Evolutionary conservation across 2,113 vertebrate species (phyloP).

Genomic region (Anguilla japonica): DNA sequence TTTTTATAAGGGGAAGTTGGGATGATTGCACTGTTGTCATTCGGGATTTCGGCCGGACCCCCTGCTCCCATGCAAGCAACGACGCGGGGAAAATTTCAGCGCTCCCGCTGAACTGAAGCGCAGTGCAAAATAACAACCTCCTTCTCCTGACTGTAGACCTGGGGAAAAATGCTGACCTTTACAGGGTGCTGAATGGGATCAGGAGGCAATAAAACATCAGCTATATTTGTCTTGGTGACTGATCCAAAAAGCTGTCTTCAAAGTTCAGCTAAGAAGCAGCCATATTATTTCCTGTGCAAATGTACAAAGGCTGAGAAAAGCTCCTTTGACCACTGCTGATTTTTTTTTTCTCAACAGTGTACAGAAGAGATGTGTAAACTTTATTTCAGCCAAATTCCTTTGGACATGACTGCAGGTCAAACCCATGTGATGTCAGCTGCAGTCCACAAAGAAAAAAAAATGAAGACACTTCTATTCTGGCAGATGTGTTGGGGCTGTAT

Average conservation of each 20-base stretch:
- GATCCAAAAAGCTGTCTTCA: neutral
- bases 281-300: neutral
- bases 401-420: neutral
- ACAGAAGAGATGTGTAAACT: neutral
- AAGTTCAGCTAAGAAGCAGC: neutral
- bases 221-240: neutral
- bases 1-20: neutral
- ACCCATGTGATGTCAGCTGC: neutral
- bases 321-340: conserved; percentile 4
- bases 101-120: neutral
- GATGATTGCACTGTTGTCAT: neutral
- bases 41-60: neutral
- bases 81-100: neutral
- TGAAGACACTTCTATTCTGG: neutral
- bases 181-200: neutral
- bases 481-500: neutral
- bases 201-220: neutral
- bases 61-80: neutral
- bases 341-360: conserved; percentile 8
- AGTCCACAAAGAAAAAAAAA: conserved; percentile 1
- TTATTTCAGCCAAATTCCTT: neutral
- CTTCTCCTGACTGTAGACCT: neutral
- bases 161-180: neutral
- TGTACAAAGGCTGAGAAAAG: neutral
- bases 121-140: neutral